phyloP scores from a whole-genome alignment of 2,888 invertebrate genomes.

The Syritta pipiens region DNA sequence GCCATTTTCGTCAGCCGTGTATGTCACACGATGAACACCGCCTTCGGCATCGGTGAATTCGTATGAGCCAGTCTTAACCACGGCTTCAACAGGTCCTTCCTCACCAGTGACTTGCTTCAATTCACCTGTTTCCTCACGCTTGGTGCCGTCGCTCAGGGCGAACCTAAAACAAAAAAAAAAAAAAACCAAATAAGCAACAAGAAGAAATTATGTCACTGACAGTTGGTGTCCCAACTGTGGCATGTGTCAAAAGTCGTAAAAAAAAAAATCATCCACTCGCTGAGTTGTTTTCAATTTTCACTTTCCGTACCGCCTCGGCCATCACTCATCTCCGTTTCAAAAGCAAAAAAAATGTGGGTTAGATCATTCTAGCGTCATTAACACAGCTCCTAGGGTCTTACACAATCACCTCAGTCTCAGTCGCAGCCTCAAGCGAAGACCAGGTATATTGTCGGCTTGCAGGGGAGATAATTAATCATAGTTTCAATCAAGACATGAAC shows the following conservation, averaged over 20 bases:
- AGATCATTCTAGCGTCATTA: slow-evolving; percentile 23
- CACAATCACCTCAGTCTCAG: slow-evolving; percentile 9
- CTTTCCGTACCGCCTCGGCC: background rate
- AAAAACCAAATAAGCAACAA: too few species aligned
- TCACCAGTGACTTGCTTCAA: slow-evolving; percentile 70
- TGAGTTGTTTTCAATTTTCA: background rate
- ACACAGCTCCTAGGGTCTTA: slow-evolving; percentile 1
- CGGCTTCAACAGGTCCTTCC: slow-evolving; percentile 71
- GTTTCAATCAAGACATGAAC: slow-evolving; percentile 42
- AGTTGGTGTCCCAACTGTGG: too few species aligned
- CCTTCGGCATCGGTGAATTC: slow-evolving; percentile 72
- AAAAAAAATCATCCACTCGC: too few species aligned
- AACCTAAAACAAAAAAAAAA: slow-evolving; percentile 55
- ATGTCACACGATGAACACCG: slow-evolving; percentile 72
- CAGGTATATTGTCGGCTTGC: slow-evolving; percentile 10
- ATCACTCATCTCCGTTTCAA: background rate
- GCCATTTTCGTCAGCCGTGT: slow-evolving; percentile 73
- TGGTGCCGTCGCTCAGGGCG: slow-evolving; percentile 71
- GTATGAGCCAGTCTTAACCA: slow-evolving; percentile 72
- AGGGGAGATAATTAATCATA: slow-evolving; percentile 40
- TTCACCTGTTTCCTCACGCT: slow-evolving; percentile 71
- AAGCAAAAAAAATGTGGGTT: too few species aligned
- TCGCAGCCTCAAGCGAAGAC: background rate
- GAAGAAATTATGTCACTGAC: too few species aligned
- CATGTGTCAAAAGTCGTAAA: too few species aligned